These are phyloP conservation scores for Cyclophora punctaria DNA, from an alignment of 2,888 invertebrate species.

Conservation along the genomic window DNA sequence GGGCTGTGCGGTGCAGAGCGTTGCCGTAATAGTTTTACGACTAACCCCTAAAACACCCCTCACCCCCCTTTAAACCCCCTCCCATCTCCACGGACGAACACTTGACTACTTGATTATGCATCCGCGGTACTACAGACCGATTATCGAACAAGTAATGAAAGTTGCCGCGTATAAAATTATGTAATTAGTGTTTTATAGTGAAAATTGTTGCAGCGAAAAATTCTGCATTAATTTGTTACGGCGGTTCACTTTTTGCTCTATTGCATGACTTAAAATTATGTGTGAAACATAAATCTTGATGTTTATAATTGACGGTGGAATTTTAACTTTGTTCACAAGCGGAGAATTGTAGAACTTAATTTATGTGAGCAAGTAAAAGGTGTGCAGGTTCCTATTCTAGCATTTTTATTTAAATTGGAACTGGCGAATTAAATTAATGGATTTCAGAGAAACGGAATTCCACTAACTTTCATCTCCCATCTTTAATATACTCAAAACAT, in stretches of 20 bases:
- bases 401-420: too few relatives aligned
- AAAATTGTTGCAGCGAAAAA: constrained; percentile 11
- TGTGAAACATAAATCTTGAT: background rate
- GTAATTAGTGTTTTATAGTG: constrained; percentile 16
- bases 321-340: background rate
- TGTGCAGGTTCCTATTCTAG: too few relatives aligned
- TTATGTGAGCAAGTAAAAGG: too few relatives aligned
- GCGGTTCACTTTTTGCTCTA: constrained; percentile 2
- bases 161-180: constrained; percentile 29
- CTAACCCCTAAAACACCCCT: constrained; percentile 28
- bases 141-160: constrained; percentile 71
- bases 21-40: constrained; percentile 72
- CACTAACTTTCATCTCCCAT: too few relatives aligned
- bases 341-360: too few relatives aligned
- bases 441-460: too few relatives aligned
- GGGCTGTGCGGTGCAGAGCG: constrained; percentile 59
- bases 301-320: constrained; percentile 1
- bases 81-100: constrained; percentile 39
- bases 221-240: constrained; percentile 5
- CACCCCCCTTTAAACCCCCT: constrained; percentile 23
- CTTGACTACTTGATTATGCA: constrained; percentile 69
- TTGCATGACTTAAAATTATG: constrained; percentile 2
- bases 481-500: too few relatives aligned
- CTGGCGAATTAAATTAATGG: too few relatives aligned
- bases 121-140: constrained; percentile 63